A percentile compares a stretch with the other conserved stretches of the same genome.
These are phyloP conservation scores for Lepidocyrtoides sp. DNA, from an alignment of 2,888 invertebrate species.

Conservation along the genomic window DNA sequence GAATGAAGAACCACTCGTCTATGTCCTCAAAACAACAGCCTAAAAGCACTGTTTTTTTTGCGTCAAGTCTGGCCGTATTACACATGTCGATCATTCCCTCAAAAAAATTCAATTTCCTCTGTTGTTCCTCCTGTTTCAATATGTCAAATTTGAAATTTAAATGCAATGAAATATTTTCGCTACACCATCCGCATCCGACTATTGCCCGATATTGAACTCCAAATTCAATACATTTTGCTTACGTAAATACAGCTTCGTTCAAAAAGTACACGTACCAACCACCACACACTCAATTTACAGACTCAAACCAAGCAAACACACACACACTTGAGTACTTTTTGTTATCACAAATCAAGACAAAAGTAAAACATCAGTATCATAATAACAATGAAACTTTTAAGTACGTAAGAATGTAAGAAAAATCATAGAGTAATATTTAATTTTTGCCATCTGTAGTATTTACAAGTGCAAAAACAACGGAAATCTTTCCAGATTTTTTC, in stretches of 20 bases:
- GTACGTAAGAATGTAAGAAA: no score
- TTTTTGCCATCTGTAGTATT: no score
- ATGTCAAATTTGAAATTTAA: slow-evolving; percentile 22
- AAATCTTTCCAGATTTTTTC: no score
- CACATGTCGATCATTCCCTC: slow-evolving; percentile 9
- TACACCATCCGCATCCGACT: neutral
- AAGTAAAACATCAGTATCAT: no score
- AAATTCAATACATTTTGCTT: neutral
- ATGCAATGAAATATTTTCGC: neutral
- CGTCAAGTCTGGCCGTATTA: neutral
- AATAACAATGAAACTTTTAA: no score
- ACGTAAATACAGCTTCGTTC: neutral
- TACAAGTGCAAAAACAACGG: no score
- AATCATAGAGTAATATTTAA: no score
- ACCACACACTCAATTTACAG: no score
- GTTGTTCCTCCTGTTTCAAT: neutral
- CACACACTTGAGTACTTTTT: no score
- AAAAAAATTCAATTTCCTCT: slow-evolving; percentile 33
- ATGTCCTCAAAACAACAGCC: neutral
- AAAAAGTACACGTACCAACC: no score
- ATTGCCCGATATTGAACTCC: neutral
- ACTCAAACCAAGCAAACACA: no score
- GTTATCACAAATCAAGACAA: no score
- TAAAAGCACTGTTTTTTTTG: neutral
- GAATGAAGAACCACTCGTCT: slow-evolving; percentile 14